Base-by-base conservation (phyloP, 2,888 invertebrate species). In the Blastobasis lacticolella region DNA sequence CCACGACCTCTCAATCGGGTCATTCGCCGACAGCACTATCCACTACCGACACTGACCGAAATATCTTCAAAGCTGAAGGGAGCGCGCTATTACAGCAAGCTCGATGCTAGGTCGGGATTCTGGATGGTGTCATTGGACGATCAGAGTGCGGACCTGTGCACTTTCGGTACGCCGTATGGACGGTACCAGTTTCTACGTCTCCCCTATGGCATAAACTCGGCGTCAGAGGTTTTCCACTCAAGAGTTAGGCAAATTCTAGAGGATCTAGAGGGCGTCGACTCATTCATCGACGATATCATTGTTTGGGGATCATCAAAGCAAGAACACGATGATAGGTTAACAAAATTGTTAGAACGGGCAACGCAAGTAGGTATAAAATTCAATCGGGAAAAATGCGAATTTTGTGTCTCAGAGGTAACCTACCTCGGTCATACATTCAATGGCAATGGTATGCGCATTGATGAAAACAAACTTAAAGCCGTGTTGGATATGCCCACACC, bases 191-290 rank as follows among this genome's bases (percentile, higher is more conserved):
- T 46, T 46, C 49, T 55, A 7, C 45, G 57, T 5, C 38, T 55
- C 37, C 56, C 56, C 0, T 56, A 54, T 10, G 51, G 56, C 10
- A 53, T 56, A 6, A 54, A 37, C 36, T 54, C 51, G 40, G 53
- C 51, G 10, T 41, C 54, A 10, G 57, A 55, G 46, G 42, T 55
- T 23, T 57, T 57, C 45, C 57, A 57, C 45, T 45, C 51, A 9
- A 54, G 50, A 42, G 7, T 57, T 8, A 9, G 54, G 5, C 52
- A 57, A 38, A 10, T 52, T n/a, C 46, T 55, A 6, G 55, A 57
- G 23, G 54, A 46, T 36, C 6, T 50, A 10, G 55, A 50, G 23
- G 52, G 50, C 4, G 50, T 50, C 7, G 45, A 52, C 10, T 53
- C 50, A 44, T 51, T 55, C 37, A 45, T 47, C 7, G 55, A 48